Evolutionary conservation across 2,888 invertebrate species (phyloP).

Genomic region (Acleris emargana): DNA sequence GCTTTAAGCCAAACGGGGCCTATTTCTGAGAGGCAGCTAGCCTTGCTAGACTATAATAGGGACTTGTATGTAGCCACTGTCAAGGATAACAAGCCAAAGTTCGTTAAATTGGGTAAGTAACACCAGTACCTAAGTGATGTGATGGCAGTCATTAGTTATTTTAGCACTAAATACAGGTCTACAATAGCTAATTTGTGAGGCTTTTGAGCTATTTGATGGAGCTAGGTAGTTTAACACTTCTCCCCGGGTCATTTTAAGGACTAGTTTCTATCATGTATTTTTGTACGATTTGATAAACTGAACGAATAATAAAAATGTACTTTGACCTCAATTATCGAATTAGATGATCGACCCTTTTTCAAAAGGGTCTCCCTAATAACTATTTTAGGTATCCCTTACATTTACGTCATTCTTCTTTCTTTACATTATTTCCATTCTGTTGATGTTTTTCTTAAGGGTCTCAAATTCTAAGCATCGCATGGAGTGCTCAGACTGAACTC

Average conservation of each 20-base stretch:
- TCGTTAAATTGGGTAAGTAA: constrained; percentile 88
- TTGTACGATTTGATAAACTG: too few relatives aligned
- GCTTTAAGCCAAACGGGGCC: constrained; percentile 94
- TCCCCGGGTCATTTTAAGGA: too few relatives aligned
- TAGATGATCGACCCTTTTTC: too few relatives aligned
- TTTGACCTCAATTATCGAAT: too few relatives aligned
- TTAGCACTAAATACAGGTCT: too few relatives aligned
- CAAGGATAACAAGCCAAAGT: constrained; percentile 85
- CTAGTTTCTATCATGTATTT: too few relatives aligned
- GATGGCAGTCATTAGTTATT: too few relatives aligned
- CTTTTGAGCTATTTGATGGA: too few relatives aligned
- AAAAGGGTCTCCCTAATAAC: not conserved
- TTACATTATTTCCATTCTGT: not conserved
- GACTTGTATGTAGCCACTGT: constrained; percentile 93
- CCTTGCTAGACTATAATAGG: constrained; percentile 93
- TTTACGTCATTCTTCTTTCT: too few relatives aligned
- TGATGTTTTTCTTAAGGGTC: constrained; percentile 55
- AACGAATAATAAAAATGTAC: too few relatives aligned
- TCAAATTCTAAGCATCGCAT: constrained; percentile 73
- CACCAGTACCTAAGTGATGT: not conserved
- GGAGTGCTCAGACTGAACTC: constrained; percentile 77
- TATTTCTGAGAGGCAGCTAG: constrained; percentile 90
- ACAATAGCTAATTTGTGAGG: too few relatives aligned
- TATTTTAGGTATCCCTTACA: not conserved
- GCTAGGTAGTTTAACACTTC: too few relatives aligned